Conservation (phyloP, 1,140 invertebrate species). For the Marisa cornuarietis region DNA sequence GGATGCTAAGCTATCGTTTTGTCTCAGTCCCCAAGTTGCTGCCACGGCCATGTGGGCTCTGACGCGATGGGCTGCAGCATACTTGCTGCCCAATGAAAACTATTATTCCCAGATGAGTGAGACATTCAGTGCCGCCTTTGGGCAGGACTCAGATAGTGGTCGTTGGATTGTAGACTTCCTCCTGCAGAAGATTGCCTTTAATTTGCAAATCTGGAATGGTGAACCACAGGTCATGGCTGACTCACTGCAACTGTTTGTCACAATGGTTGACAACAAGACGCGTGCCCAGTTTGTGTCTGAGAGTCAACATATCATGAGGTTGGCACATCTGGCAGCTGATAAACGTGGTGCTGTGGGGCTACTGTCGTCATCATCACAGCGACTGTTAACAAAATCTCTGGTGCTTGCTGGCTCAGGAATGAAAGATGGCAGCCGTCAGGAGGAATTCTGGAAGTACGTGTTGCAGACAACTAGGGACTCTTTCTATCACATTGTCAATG, state of each 20-base stretch:
- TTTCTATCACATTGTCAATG: constrained; percentile 71
- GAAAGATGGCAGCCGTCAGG: constrained; percentile 41
- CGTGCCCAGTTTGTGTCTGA: constrained; percentile 59
- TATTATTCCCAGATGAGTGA: constrained; percentile 74
- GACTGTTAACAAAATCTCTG: constrained; percentile 64
- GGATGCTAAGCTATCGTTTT: constrained; percentile 71
- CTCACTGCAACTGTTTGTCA: constrained; percentile 71
- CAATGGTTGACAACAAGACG: constrained; percentile 67
- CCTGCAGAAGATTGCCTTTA: constrained; percentile 72
- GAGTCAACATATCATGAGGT: constrained; percentile 61
- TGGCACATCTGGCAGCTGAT: constrained; percentile 61
- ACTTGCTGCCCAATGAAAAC: constrained; percentile 76
- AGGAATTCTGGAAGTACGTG: constrained; percentile 67
- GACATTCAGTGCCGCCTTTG: constrained; percentile 72
- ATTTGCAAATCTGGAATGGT: constrained; percentile 71
- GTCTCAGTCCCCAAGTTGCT: constrained; percentile 83
- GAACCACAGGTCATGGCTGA: constrained; percentile 73
- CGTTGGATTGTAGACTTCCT: constrained; percentile 74
- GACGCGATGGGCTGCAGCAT: constrained; percentile 79
- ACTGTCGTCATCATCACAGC: constrained; percentile 61
- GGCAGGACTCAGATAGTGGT: constrained; percentile 71
- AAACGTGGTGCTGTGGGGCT: constrained; percentile 53
- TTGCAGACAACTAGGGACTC: constrained; percentile 72
- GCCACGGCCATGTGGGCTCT: constrained; percentile 84
- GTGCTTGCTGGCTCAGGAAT: constrained; percentile 64